phyloP scores from a whole-genome alignment of 2,888 invertebrate species.

The Prosopocoilus inquinatus region DNA sequence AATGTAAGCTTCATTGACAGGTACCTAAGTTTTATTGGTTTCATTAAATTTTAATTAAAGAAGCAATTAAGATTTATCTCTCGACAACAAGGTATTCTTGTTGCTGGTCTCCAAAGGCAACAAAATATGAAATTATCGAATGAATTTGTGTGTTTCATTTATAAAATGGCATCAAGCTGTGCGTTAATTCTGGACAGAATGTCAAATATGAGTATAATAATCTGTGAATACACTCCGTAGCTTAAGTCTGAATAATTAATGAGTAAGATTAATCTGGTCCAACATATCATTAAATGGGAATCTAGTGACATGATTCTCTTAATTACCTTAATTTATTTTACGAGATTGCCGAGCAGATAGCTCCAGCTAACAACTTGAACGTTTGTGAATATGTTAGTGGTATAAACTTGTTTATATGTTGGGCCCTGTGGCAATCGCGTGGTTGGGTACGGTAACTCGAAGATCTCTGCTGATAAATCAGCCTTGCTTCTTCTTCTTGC shows the following conservation, averaged over 20 bases:
- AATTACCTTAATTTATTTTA: slow-evolving; percentile 53
- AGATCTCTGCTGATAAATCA: slow-evolving; percentile 35
- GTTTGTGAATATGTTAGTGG: slow-evolving; percentile 44
- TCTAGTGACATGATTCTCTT: slow-evolving; percentile 52
- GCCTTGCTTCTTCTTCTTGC: slow-evolving; percentile 28
- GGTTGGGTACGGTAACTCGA: slow-evolving; percentile 31
- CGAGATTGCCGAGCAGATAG: slow-evolving; percentile 46
- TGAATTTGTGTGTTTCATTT: too few species aligned
- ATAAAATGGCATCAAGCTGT: too few species aligned
- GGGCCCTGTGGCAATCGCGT: slow-evolving; percentile 35
- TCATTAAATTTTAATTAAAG: too few species aligned
- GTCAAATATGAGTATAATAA: too few species aligned
- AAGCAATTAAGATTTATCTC: too few species aligned
- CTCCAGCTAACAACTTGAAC: slow-evolving; percentile 41
- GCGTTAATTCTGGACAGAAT: too few species aligned
- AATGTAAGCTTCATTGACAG: too few species aligned
- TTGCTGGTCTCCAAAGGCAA: background rate
- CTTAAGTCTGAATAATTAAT: slow-evolving; percentile 36
- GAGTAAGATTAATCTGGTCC: slow-evolving; percentile 42
- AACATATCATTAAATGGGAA: slow-evolving; percentile 50
- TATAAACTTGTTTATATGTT: slow-evolving; percentile 43
- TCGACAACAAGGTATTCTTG: too few species aligned
- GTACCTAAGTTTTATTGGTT: too few species aligned
- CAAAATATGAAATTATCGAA: background rate
- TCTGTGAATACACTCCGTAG: too few species aligned